Percentiles rank a stretch among this genome's conserved stretches.
These are phyloP conservation scores for Baronia brevicornis DNA, from an alignment of 2,888 invertebrate genomes.

Conservation along the genomic window DNA sequence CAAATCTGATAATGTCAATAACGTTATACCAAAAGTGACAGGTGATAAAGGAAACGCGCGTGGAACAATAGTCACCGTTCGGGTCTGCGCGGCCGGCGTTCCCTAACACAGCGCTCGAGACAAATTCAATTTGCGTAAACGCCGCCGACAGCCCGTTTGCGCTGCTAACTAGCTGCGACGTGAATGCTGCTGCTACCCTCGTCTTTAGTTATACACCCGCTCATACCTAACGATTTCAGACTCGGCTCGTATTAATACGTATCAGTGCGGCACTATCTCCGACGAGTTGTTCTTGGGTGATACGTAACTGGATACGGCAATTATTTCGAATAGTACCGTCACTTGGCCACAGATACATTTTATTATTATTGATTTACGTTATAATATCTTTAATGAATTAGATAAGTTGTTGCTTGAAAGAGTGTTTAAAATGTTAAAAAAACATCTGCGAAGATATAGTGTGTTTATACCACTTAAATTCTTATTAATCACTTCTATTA, in stretches of 20 bases:
- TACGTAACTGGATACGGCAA: slow-evolving; percentile 4
- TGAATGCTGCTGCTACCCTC: slow-evolving; percentile 53
- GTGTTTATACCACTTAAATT: no score
- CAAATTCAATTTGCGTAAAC: slow-evolving; percentile 70
- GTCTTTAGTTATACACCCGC: slow-evolving; percentile 56
- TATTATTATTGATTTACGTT: no score
- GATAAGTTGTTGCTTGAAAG: no score
- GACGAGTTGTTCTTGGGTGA: slow-evolving; percentile 1
- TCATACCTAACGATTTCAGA: slow-evolving; percentile 38
- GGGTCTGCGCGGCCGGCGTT: slow-evolving; percentile 24
- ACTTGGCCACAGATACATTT: no score
- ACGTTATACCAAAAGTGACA: neutral
- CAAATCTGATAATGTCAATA: no score
- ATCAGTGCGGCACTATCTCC: slow-evolving; percentile 8
- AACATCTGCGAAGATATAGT: no score
- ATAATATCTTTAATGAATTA: no score
- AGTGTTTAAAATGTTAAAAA: no score
- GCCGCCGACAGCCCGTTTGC: slow-evolving; percentile 66
- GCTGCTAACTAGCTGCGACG: slow-evolving; percentile 69
- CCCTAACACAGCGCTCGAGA: slow-evolving; percentile 47
- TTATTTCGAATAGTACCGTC: no score
- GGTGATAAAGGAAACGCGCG: slow-evolving; percentile 3
- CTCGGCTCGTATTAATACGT: slow-evolving; percentile 21
- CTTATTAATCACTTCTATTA: no score
- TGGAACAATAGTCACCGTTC: slow-evolving; percentile 3